These are phyloP conservation scores for Lepidurus packardi DNA, from an alignment of 1,140 invertebrate species.

Conservation along the genomic window DNA sequence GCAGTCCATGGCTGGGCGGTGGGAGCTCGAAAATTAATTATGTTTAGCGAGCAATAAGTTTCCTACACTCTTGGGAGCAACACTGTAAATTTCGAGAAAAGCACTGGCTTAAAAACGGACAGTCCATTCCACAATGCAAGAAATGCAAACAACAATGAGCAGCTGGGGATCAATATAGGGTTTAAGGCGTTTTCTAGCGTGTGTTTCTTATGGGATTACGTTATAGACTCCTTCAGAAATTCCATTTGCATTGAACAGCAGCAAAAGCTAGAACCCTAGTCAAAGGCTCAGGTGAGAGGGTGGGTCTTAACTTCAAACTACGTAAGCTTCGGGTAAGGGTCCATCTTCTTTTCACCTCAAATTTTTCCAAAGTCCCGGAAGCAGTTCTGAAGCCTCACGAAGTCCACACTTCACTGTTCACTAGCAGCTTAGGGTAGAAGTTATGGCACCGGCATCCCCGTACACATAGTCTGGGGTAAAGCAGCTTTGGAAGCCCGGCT, in stretches of 20 bases:
- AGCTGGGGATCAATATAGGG: neutral
- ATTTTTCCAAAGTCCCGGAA: neutral
- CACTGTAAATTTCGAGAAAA: too few relatives aligned
- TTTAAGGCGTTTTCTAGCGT: neutral
- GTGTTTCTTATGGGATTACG: neutral
- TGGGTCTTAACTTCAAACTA: neutral
- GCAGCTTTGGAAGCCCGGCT: neutral
- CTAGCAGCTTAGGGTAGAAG: neutral
- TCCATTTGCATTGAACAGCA: constrained; percentile 11
- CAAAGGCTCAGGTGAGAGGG: constrained; percentile 13
- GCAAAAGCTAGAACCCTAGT: neutral
- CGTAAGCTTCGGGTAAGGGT: neutral
- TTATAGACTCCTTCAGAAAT: neutral
- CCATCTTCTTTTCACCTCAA: neutral
- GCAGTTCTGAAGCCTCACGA: neutral
- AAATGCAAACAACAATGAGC: neutral
- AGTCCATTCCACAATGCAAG: neutral
- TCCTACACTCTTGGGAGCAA: too few relatives aligned
- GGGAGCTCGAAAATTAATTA: neutral
- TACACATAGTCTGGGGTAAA: neutral
- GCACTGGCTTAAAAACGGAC: neutral
- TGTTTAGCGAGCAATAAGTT: too few relatives aligned
- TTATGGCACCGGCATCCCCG: neutral
- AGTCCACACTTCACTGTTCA: neutral
- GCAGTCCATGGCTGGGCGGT: neutral